A percentile compares a stretch with the other conserved stretches of the same genome.
Conservation (phyloP, 2,797 vertebrate species). For the Psittacula echo region DNA sequence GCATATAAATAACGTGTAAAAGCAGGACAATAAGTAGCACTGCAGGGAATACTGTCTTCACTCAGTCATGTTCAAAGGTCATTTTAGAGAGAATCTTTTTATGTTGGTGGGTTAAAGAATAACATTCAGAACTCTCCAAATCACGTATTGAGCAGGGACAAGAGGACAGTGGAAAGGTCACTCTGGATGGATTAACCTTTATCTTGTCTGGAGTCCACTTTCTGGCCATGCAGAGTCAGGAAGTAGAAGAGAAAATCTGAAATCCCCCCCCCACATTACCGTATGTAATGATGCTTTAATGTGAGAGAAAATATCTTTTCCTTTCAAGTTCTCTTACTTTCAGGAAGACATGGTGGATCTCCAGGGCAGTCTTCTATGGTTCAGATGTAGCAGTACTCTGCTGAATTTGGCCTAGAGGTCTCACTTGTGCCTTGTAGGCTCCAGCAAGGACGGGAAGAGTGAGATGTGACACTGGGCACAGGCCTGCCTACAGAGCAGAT, state of each 20-base stretch:
- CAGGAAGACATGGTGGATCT: slow-evolving; percentile 13
- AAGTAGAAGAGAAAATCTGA: slow-evolving; percentile 8
- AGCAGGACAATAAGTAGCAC: slow-evolving; percentile 5
- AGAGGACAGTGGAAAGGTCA: neutral
- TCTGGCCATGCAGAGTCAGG: slow-evolving; percentile 41
- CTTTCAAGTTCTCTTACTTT: slow-evolving; percentile 49
- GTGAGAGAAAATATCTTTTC: slow-evolving; percentile 49
- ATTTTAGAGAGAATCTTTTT: slow-evolving; percentile 4
- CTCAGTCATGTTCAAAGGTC: neutral
- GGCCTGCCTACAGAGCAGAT: neutral
- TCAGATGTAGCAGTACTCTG: neutral
- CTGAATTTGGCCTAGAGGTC: neutral
- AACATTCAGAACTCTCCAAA: neutral
- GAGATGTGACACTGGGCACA: neutral
- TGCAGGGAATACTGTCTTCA: neutral
- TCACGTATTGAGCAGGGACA: neutral
- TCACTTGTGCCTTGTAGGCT: neutral
- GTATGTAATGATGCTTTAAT: slow-evolving; percentile 22
- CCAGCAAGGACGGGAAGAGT: rapidly evolving
- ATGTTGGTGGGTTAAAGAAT: neutral
- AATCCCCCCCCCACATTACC: neutral
- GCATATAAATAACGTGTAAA: slow-evolving; percentile 45
- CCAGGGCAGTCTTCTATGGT: neutral
- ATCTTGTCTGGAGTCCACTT: neutral
- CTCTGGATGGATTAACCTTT: neutral